Evolutionary conservation across 1,140 invertebrate genomes (phyloP), one percentile per base, ranked within the genome.

Genomic region (Anoplophora glabripennis): DNA sequence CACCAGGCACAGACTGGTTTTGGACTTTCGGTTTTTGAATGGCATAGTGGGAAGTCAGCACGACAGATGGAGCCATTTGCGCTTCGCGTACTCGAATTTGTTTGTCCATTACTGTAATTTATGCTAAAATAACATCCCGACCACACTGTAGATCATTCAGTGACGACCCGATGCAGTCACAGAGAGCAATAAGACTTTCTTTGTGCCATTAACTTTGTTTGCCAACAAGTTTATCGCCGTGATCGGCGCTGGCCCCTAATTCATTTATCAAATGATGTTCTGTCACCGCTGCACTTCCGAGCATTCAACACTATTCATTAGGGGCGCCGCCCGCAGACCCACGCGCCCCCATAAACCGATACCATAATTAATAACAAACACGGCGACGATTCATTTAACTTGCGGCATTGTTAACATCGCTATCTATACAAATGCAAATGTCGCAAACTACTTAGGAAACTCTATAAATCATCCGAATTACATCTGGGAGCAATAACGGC

Each of bases 381-480:
- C 58, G 52, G 52, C 48, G 58, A 60, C 58, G 54, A 60, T 54
- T 60, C 58, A 60, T 60, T 60, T 54, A 60, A 60, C 58, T 60
- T 60, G 58, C 58, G 58, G 58, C 52, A 60, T 60, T 60, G 58
- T 60, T 60, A 60, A 49, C 58, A 49, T 17, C 58, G 58, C 58
- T 60, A 60, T 60, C 58, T 60, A 60, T 60, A 60, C 58, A 60
- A 60, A 60, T 60, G 58, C 58, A 60, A 60, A 60, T 60, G 58
- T 45, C 58, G 44, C 53, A 55, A 60, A 53, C 21, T 28, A 28
- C 21, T 60, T 60, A 44, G 58, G 51, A 45, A 60, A 60, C 58
- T 54, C 52, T 51, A 45, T 60, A 60, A 60, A 60, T 60, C 58
- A 60, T 54, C 54, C 51, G 52, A 60, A 60, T 60, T 60, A 54